phyloP scores from a whole-genome alignment of 2,113 vertebrate species.

The Bombycilla garrulus region DNA sequence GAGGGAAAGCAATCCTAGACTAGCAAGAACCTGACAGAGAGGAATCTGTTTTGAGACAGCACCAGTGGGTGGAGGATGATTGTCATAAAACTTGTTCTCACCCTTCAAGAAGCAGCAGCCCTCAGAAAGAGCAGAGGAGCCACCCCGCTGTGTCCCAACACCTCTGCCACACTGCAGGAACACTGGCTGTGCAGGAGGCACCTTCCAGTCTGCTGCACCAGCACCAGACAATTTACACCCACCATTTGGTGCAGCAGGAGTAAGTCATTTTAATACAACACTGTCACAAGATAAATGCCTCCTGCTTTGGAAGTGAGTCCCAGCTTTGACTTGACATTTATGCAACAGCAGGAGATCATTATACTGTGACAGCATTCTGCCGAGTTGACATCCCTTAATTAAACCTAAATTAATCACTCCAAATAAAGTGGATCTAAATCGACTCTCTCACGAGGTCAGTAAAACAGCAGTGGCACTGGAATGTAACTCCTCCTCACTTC shows the following conservation, averaged over 20 bases:
- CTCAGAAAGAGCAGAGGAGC: neutral
- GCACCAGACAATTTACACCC: constrained; percentile 52
- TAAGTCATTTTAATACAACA: constrained; percentile 57
- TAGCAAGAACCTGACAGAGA: neutral
- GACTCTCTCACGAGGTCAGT: constrained; percentile 41
- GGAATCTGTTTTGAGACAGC: neutral
- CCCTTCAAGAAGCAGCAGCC: neutral
- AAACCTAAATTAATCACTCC: constrained; percentile 66
- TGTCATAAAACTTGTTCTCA: neutral
- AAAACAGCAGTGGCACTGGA: neutral
- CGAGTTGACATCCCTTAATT: constrained; percentile 62
- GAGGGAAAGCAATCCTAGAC: neutral
- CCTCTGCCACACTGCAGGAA: neutral
- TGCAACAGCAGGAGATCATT: constrained; percentile 68
- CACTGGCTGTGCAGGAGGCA: neutral
- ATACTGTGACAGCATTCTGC: constrained; percentile 57
- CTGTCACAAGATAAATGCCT: constrained; percentile 62
- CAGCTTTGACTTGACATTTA: constrained; percentile 58
- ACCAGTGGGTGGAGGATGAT: neutral
- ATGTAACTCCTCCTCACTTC: neutral
- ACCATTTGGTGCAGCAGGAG: constrained; percentile 54
- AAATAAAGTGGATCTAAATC: constrained; percentile 38
- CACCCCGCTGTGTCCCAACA: neutral
- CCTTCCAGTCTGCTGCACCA: constrained; percentile 57
- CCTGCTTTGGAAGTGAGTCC: constrained; percentile 48